Conservation (phyloP, 2,797 vertebrate genomes). For the Ambastaia sidthimunki region DNA sequence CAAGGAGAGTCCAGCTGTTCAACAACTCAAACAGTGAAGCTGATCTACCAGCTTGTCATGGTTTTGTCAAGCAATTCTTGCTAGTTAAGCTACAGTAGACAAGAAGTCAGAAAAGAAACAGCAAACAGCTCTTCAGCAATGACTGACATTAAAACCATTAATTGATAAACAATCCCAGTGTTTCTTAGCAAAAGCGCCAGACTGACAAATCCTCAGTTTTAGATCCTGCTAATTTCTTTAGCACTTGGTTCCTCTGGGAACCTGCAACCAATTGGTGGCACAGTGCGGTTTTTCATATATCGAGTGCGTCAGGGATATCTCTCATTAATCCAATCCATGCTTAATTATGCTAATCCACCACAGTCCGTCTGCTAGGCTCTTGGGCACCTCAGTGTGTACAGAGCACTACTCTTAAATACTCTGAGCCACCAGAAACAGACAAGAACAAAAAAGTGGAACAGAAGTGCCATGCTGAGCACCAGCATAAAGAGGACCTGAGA, state of each 20-base stretch:
- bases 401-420: slow-evolving; percentile 3
- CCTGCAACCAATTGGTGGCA: slow-evolving; percentile 9
- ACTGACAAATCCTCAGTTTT: too few relatives aligned
- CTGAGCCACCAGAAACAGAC: not conserved
- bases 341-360: slow-evolving; percentile 70
- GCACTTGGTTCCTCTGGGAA: not conserved
- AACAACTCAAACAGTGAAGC: too few relatives aligned
- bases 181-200: not conserved
- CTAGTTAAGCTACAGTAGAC: too few relatives aligned
- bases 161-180: not conserved
- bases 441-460: slow-evolving; percentile 6
- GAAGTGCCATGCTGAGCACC: not conserved
- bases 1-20: not conserved
- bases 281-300: slow-evolving; percentile 34
- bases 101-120: too few relatives aligned
- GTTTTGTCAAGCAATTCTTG: too few relatives aligned
- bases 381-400: slow-evolving; percentile 18
- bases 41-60: too few relatives aligned
- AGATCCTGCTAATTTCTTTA: not conserved
- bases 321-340: slow-evolving; percentile 70
- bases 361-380: slow-evolving; percentile 53
- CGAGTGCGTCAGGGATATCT: slow-evolving; percentile 57
- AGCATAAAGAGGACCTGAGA: slow-evolving; percentile 8
- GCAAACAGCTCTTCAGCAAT: too few relatives aligned
- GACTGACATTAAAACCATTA: not conserved